Evolutionary conservation across 1,140 invertebrate species (phyloP).

Genomic region (Drosophila seguyi): DNA sequence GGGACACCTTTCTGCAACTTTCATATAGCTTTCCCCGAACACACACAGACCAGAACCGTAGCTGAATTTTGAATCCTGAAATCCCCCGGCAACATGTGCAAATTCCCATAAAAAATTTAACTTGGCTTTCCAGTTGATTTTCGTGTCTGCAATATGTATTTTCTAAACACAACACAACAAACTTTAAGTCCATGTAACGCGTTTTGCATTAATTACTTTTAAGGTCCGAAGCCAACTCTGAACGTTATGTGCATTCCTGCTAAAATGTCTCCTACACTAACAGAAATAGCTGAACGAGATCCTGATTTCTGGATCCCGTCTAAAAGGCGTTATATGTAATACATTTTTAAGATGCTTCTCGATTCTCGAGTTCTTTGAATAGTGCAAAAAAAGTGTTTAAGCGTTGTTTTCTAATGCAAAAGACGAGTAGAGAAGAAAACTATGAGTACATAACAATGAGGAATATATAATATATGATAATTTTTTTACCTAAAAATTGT

Average conservation of each 20-base stretch:
- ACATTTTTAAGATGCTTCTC: constrained; percentile 69
- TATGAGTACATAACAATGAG: constrained; percentile 69
- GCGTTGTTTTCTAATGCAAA: constrained; percentile 67
- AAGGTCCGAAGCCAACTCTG: constrained; percentile 57
- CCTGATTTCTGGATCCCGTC: constrained; percentile 20
- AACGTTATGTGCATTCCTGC: constrained; percentile 73
- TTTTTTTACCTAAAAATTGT: constrained; percentile 62
- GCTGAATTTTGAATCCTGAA: constrained; percentile 39
- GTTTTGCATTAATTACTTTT: constrained; percentile 64
- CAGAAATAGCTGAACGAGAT: constrained; percentile 50
- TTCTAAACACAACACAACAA: constrained; percentile 59
- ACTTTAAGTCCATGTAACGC: constrained; percentile 70
- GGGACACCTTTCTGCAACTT: constrained; percentile 42
- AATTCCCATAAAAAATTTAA: constrained; percentile 35
- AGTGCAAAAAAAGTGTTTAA: constrained; percentile 69
- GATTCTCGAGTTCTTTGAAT: constrained; percentile 51
- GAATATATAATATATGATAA: constrained; percentile 74
- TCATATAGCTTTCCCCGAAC: constrained; percentile 34
- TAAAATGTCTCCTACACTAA: constrained; percentile 46
- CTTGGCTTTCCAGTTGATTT: constrained; percentile 54
- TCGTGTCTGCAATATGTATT: constrained; percentile 61
- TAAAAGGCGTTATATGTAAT: constrained; percentile 46
- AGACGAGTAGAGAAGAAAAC: constrained; percentile 67
- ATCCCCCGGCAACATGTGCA: constrained; percentile 58
- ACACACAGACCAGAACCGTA: constrained; percentile 17